phyloP scores from a whole-genome alignment of 2,797 vertebrate species.

The Bovichtus diacanthus region DNA sequence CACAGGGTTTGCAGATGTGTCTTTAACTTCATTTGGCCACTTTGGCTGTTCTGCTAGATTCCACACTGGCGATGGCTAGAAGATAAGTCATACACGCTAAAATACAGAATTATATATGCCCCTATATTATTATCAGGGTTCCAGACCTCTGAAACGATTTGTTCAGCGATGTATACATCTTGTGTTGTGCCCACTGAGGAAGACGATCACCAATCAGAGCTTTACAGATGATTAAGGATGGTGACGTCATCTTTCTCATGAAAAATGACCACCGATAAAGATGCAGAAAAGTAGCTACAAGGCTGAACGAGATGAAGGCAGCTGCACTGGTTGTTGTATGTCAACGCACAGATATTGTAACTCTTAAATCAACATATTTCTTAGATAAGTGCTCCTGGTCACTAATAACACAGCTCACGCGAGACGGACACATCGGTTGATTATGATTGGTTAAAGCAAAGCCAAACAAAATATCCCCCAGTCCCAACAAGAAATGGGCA shows the following conservation, averaged over 20 bases:
- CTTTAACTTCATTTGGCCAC: neutral
- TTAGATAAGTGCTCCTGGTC: neutral
- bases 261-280: neutral
- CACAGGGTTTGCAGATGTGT: slow-evolving; percentile 3
- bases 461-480: neutral
- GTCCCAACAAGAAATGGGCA: neutral
- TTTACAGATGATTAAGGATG: neutral
- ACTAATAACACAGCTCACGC: neutral
- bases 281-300: neutral
- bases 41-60: neutral
- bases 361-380: neutral
- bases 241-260: neutral
- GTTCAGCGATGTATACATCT: neutral
- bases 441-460: neutral
- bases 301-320: neutral
- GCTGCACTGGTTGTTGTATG: neutral
- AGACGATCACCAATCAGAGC: neutral
- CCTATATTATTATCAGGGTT: neutral
- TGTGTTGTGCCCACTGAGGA: neutral
- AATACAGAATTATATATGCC: neutral
- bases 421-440: neutral
- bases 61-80: neutral
- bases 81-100: neutral
- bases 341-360: neutral
- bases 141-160: neutral